Percentiles rank a stretch among this genome's conserved stretches.
Conservation (phyloP, 2,888 invertebrate genomes). For the Oscheius myriophilus region DNA sequence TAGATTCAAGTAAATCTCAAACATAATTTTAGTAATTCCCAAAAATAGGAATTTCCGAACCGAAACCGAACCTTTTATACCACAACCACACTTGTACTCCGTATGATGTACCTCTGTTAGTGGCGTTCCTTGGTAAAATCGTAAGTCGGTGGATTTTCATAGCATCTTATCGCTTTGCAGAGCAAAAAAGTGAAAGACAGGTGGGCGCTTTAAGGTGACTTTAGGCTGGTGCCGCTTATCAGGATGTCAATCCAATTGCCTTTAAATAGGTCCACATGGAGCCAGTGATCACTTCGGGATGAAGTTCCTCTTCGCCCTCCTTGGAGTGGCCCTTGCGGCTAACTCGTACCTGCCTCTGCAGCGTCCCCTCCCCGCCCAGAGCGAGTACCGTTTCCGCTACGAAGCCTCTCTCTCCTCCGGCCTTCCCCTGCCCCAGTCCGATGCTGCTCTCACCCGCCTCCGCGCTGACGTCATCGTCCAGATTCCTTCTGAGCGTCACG, state of each 20-base stretch:
- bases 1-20: too few species aligned
- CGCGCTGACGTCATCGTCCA: conserved; percentile 27
- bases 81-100: too few species aligned
- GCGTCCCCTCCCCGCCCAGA: conserved; percentile 37
- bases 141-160: too few species aligned
- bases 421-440: conserved; percentile 39
- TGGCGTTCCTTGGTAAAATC: too few species aligned
- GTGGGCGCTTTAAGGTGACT: too few species aligned
- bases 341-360: conserved; percentile 29
- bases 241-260: neutral
- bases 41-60: too few species aligned
- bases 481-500: conserved; percentile 4
- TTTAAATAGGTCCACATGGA: neutral
- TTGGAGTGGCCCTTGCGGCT: conserved; percentile 29
- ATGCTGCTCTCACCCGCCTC: conserved; percentile 29
- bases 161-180: too few species aligned
- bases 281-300: conserved; percentile 22
- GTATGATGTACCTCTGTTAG: too few species aligned
- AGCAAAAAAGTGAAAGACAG: too few species aligned
- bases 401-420: conserved; percentile 43
- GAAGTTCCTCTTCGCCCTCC: conserved; percentile 32
- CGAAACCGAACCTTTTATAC: too few species aligned
- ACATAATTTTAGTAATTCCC: too few species aligned
- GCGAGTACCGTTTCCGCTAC: conserved; percentile 44
- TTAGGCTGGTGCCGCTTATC: too few species aligned